Evolutionary conservation across 2,113 vertebrate species (phyloP), one percentile per base, ranked within the genome.

Genomic region (Hippopotamus amphibius): DNA sequence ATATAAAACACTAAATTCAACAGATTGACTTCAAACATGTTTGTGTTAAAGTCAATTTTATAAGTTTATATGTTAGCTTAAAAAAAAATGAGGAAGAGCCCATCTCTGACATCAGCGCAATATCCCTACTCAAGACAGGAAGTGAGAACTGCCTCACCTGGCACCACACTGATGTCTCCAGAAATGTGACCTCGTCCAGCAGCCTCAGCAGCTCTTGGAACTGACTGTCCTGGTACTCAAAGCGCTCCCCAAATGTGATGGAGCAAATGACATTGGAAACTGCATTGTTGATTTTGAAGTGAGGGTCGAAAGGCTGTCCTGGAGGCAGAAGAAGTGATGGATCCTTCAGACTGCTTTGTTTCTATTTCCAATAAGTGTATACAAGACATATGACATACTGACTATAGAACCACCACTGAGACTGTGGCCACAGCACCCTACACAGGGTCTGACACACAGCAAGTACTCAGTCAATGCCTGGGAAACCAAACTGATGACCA

Each of bases 241-340:
- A 99, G 90, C 99, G 99, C 90, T 98, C 98, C 33, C 99, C 99
- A 57, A 99, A 99, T 93, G 99, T 93, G 97, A 99, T 95, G 30
- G 98, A 99, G 53, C 98, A 99, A 88, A 99, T 99, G 55, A 99
- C 98, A 96, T 99, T 99, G 0, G 99, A 98, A 97, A 99, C 99
- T 53, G 99, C 99, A 0, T 98, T 98, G 69, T 99, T 99, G 41
- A 99, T 98, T 94, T 98, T 98, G 79, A 98, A 93, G 16, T 98
- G 99, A 50, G 98, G 98, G 92, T 99, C 93, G 95, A 99, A 99
- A 0, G 99, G 97, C 72, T 99, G 98, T 12, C 98, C 99, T 99
- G 93, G 55, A 93, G 77, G 50, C 68, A 37, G 5, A 84, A 77
- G 90, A 94, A 95, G 55, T 37, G 12, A 86, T 4, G 2, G 7